phyloP scores from a whole-genome alignment of 2,113 vertebrate genomes.

The Furnarius figulus region DNA sequence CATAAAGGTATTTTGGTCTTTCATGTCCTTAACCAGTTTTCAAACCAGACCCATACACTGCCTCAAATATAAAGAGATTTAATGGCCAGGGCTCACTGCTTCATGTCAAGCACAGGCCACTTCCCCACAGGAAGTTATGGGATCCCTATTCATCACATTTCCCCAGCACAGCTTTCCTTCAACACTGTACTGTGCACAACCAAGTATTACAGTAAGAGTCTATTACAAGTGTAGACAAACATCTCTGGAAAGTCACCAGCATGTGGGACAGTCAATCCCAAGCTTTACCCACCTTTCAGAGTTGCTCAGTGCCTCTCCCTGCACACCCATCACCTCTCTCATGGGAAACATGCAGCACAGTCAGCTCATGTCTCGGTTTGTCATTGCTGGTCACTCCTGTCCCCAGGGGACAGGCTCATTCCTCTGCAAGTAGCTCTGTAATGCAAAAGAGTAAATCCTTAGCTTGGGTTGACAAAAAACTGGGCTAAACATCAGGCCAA shows the following conservation, averaged over 20 bases:
- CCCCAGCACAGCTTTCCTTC: neutral
- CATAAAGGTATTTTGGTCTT: neutral
- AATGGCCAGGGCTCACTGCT: neutral
- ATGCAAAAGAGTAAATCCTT: neutral
- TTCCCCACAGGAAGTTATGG: neutral
- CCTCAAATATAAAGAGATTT: neutral
- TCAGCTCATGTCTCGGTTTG: neutral
- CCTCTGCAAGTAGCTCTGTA: neutral
- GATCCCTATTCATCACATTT: neutral
- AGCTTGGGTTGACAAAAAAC: neutral
- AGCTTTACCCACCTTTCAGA: neutral
- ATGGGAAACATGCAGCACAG: neutral
- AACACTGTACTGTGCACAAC: rapidly evolving
- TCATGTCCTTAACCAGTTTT: neutral
- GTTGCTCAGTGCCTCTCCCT: neutral
- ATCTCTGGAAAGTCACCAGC: neutral
- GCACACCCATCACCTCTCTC: neutral
- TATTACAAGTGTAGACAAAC: neutral
- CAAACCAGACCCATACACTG: neutral
- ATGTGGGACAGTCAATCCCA: neutral
- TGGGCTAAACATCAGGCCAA: neutral
- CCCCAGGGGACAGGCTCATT: neutral
- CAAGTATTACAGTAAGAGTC: neutral
- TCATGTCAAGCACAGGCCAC: neutral
- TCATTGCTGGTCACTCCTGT: neutral